Conservation (phyloP, 2,797 vertebrate species). For the Picus viridis region DNA sequence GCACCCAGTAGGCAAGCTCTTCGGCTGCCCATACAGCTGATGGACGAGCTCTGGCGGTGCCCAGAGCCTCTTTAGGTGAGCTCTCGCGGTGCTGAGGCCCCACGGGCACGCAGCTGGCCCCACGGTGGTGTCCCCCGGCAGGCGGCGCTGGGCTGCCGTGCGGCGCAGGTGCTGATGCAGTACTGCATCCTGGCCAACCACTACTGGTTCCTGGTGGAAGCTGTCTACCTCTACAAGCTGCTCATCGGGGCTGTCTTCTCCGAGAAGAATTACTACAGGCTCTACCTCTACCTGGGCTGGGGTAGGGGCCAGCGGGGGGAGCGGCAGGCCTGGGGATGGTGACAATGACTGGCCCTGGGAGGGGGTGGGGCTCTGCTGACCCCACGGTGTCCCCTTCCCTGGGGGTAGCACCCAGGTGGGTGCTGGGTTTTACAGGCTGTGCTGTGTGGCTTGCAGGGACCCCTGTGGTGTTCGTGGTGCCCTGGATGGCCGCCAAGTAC, state of each 20-base stretch:
- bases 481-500: conserved; percentile 83
- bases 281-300: conserved; percentile 87
- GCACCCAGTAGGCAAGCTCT: not conserved
- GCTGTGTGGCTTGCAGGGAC: conserved; percentile 78
- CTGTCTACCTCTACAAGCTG: conserved; percentile 85
- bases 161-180: conserved; percentile 85
- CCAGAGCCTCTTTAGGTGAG: too few species aligned
- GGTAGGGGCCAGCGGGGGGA: conserved; percentile 61
- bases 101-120: too few species aligned
- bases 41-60: not conserved
- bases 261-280: conserved; percentile 82
- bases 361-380: not conserved
- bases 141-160: conserved; percentile 84
- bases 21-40: not conserved
- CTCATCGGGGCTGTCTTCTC: conserved; percentile 85
- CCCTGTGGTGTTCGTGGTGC: conserved; percentile 84
- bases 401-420: not conserved
- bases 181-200: conserved; percentile 89
- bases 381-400: rapidly evolving
- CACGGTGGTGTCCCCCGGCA: not conserved
- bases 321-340: rapidly evolving
- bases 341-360: rapidly evolving
- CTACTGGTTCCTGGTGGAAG: conserved; percentile 89
- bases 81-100: too few species aligned
- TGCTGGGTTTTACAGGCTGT: conserved; percentile 44